A percentile compares a stretch with the other conserved stretches of the same genome.
phyloP scores from a whole-genome alignment of 2,113 vertebrate genomes.

The Chaetodon auriga region DNA sequence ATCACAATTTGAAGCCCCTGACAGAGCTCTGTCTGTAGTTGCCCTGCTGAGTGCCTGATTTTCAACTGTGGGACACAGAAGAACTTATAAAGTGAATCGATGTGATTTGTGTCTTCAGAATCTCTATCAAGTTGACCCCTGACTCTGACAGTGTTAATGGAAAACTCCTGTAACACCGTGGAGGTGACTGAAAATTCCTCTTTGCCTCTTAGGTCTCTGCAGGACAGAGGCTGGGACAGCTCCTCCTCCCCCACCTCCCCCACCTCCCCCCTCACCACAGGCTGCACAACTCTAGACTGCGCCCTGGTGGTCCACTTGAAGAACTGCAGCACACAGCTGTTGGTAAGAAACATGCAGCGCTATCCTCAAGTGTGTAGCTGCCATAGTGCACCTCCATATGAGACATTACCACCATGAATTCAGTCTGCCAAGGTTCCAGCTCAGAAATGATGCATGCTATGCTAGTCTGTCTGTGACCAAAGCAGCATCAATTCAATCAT shows the following conservation, averaged over 20 bases:
- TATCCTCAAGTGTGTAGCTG: not conserved
- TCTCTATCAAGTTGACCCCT: not conserved
- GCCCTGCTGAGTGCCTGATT: not conserved
- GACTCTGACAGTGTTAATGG: not conserved
- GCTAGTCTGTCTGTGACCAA: not conserved
- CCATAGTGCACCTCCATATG: not conserved
- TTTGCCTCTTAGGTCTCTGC: conserved; percentile 50
- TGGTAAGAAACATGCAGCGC: conserved; percentile 84
- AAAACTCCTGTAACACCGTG: not conserved
- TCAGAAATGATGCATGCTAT: too few species aligned
- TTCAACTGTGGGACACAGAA: not conserved
- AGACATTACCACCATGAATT: not conserved
- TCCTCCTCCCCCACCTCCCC: conserved; percentile 56
- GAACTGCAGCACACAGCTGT: conserved; percentile 90
- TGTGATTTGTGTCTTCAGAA: not conserved
- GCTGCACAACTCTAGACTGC: conserved; percentile 87
- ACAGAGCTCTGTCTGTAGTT: not conserved
- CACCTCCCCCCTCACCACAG: conserved; percentile 86
- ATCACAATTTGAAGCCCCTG: too few species aligned
- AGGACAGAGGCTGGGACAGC: conserved; percentile 77
- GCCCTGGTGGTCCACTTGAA: conserved; percentile 90
- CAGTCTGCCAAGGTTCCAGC: not conserved
- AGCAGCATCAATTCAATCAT: not conserved
- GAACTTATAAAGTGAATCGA: not conserved
- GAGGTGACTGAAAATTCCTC: not conserved